These are phyloP conservation scores for Nomada lathburiana DNA, from an alignment of 2,888 invertebrate genomes.

Conservation along the genomic window DNA sequence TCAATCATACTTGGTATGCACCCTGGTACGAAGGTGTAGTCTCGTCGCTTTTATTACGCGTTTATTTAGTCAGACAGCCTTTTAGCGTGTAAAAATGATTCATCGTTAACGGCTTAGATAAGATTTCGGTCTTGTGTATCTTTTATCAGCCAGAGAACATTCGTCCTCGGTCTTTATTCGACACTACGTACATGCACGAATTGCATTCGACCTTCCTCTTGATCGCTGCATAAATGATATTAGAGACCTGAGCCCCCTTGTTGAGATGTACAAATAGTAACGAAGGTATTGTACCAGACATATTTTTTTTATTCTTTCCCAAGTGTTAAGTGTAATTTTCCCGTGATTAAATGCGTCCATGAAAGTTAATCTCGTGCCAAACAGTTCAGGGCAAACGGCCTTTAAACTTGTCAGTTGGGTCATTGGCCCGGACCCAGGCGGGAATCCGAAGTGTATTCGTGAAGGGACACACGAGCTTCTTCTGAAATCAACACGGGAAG, in stretches of 20 bases:
- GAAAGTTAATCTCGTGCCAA: conserved; percentile 1
- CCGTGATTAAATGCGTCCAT: neutral
- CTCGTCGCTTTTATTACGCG: neutral
- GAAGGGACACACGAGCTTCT: conserved; percentile 11
- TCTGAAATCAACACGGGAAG: conserved; percentile 12
- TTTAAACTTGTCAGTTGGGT: conserved; percentile 50
- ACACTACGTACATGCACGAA: neutral
- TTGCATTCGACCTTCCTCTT: neutral
- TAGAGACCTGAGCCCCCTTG: neutral
- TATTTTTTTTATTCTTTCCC: neutral
- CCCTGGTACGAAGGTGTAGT: neutral
- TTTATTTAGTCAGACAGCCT: conserved; percentile 2
- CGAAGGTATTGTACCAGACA: neutral
- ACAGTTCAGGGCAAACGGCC: conserved; percentile 45
- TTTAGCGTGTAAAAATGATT: conserved; percentile 19
- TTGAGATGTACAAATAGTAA: neutral
- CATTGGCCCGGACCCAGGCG: conserved; percentile 45
- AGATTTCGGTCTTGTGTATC: neutral
- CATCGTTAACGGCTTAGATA: conserved; percentile 29
- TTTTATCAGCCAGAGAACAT: neutral
- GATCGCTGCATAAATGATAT: neutral
- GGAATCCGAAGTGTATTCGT: neutral
- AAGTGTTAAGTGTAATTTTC: neutral
- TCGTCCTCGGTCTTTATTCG: neutral
- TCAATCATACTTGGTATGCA: conserved; percentile 7